A percentile compares a stretch with the other conserved stretches of the same genome.
phyloP scores from a whole-genome alignment of 2,797 vertebrate genomes.

The Manis javanica region DNA sequence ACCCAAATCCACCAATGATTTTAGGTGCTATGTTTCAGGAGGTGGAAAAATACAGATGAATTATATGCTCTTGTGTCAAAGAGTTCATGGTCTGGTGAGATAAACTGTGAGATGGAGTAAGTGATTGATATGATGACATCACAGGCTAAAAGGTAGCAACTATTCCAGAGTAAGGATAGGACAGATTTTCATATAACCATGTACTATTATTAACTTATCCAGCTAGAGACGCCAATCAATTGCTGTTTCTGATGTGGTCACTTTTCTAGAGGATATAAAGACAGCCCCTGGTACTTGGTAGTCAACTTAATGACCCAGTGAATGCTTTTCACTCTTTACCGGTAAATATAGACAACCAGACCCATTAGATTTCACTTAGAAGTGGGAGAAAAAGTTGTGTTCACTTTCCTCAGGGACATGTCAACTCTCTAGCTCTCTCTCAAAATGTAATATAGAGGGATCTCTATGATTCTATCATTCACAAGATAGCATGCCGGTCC shows the following conservation, averaged over 20 bases:
- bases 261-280: neutral
- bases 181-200: neutral
- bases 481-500: neutral
- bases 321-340: neutral
- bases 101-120: neutral
- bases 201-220: neutral
- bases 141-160: neutral
- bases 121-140: neutral
- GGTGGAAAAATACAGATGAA: neutral
- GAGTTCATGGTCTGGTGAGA: neutral
- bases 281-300: neutral
- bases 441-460: neutral
- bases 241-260: neutral
- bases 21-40: neutral
- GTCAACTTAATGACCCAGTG: neutral
- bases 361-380: neutral
- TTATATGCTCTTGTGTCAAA: neutral
- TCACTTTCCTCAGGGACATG: neutral
- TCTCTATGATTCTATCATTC: neutral
- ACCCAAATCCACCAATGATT: neutral
- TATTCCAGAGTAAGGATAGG: neutral
- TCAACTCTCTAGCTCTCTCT: neutral
- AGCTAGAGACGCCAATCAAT: neutral
- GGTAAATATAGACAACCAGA: neutral
- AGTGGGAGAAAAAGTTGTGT: too few species aligned